A percentile compares a stretch with the other conserved stretches of the same genome.
Conservation (phyloP, 2,113 vertebrate species). For the Salvelinus fontinalis region DNA sequence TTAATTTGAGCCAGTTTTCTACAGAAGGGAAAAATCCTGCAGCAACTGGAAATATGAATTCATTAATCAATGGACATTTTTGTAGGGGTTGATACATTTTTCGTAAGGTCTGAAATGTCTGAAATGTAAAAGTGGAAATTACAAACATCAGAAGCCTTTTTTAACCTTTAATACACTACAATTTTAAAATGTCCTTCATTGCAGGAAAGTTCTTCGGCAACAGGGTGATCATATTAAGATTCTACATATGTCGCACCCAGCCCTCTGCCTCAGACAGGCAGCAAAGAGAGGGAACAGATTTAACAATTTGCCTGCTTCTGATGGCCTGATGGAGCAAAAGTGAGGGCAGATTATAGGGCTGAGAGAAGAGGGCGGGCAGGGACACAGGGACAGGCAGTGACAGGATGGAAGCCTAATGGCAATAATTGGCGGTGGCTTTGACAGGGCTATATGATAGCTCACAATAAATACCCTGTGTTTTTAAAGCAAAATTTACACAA, state of each 20-base stretch:
- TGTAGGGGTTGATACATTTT: too few relatives aligned
- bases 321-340: conserved; percentile 93
- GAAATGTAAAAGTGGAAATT: too few relatives aligned
- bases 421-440: conserved; percentile 98
- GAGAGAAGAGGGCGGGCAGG: conserved; percentile 82
- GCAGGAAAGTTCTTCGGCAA: too few relatives aligned
- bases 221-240: too few relatives aligned
- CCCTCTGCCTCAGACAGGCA: conserved; percentile 25
- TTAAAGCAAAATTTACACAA: conserved; percentile 99
- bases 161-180: too few relatives aligned
- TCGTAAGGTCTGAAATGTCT: too few relatives aligned
- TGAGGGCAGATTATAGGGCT: conserved; percentile 99
- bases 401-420: conserved; percentile 99
- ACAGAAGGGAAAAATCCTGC: too few relatives aligned
- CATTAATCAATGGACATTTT: too few relatives aligned
- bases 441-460: conserved; percentile 98
- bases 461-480: conserved; percentile 87
- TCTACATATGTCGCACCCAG: not conserved
- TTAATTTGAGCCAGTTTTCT: too few relatives aligned
- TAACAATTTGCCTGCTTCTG: conserved; percentile 87
- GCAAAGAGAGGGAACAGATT: conserved; percentile 53
- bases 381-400: conserved; percentile 88
- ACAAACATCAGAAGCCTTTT: too few relatives aligned
- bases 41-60: too few relatives aligned
- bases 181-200: too few relatives aligned